Conservation (phyloP, 2,797 vertebrate species). For the Hybognathus amarus region DNA sequence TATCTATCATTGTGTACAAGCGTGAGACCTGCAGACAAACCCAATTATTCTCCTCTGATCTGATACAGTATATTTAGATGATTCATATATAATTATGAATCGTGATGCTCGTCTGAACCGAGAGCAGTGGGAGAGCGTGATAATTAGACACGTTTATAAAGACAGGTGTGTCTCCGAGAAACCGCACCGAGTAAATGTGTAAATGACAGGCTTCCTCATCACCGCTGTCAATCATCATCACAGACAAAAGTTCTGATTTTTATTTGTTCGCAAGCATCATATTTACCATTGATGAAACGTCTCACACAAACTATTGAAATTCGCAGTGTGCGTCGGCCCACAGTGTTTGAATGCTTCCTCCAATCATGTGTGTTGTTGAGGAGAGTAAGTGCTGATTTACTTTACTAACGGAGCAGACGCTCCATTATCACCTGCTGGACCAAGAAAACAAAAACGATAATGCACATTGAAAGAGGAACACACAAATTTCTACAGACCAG, state of each 20-base stretch:
- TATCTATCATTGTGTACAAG: background rate
- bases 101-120: background rate
- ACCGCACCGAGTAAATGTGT: background rate
- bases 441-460: background rate
- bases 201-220: background rate
- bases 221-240: background rate
- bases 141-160: background rate
- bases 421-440: background rate
- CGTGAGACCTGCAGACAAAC: background rate
- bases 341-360: background rate
- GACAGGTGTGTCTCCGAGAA: conserved; percentile 4
- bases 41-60: background rate
- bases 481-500: background rate
- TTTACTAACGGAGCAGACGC: background rate
- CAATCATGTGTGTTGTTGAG: background rate
- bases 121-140: background rate
- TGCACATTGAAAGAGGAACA: background rate
- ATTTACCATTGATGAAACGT: background rate
- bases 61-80: background rate
- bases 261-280: background rate
- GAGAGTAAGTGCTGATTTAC: background rate
- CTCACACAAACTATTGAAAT: background rate
- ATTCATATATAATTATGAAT: conserved; percentile 20
- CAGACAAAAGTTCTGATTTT: background rate
- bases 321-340: too few species aligned